These are phyloP conservation scores for Brachionus calyciflorus DNA, from an alignment of 1,140 invertebrate species.

Conservation along the genomic window DNA sequence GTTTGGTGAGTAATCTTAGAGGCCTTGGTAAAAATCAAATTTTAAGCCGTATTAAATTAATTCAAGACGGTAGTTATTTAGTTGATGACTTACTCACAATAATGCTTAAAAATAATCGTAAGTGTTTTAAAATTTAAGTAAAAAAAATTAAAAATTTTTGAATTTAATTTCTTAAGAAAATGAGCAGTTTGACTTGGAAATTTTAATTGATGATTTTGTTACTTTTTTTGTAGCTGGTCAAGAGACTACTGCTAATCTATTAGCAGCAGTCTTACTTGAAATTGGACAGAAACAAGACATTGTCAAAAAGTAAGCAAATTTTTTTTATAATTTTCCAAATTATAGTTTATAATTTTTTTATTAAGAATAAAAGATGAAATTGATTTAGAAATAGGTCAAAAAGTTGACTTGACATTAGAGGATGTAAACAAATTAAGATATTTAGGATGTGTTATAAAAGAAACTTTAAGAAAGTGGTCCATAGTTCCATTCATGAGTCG, in stretches of 20 bases:
- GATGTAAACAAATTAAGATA: conserved; percentile 2
- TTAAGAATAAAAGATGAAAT: conserved; percentile 32
- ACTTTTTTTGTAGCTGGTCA: conserved; percentile 42
- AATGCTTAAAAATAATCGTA: conserved; percentile 22
- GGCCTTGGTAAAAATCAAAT: conserved; percentile 10
- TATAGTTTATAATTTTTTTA: neutral
- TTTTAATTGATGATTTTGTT: conserved; percentile 33
- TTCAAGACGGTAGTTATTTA: conserved; percentile 4
- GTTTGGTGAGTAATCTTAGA: neutral
- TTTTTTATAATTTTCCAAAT: neutral
- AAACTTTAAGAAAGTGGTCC: conserved; percentile 36
- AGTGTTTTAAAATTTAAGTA: neutral
- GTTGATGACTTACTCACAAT: neutral
- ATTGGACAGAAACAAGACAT: neutral
- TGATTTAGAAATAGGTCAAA: neutral
- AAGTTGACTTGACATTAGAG: conserved; percentile 7
- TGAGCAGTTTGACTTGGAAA: conserved; percentile 21
- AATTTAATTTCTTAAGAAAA: neutral
- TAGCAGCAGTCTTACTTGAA: neutral
- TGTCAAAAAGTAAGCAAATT: conserved; percentile 32
- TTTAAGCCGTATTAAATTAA: neutral
- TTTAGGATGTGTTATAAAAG: conserved; percentile 12
- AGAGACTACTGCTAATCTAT: conserved; percentile 29
- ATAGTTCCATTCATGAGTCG: neutral
- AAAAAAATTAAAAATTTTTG: neutral